Conservation (phyloP, 1,140 invertebrate species). For the Rhynchophorus ferrugineus region DNA sequence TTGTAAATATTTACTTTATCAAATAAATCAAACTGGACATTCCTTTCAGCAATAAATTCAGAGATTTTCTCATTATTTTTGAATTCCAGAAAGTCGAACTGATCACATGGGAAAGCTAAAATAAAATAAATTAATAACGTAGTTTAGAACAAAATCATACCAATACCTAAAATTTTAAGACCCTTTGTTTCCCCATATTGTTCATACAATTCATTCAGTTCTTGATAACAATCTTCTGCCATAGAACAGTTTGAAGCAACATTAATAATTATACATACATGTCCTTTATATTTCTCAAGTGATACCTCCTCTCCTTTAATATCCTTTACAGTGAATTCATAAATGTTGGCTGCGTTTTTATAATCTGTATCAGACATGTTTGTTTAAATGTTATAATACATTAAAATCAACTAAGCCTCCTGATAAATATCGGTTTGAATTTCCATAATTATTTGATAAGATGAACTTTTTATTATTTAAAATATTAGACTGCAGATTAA, state of each 20-base stretch:
- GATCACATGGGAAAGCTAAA: conserved; percentile 78
- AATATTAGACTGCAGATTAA: too few species aligned
- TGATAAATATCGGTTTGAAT: too few species aligned
- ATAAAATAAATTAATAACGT: conserved; percentile 41
- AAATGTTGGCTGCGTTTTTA: conserved; percentile 43
- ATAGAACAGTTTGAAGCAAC: conserved; percentile 80
- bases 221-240: conserved; percentile 69
- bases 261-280: conserved; percentile 72
- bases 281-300: conserved; percentile 62
- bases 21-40: conserved; percentile 73
- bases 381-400: too few species aligned
- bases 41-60: conserved; percentile 58
- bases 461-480: too few species aligned
- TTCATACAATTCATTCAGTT: conserved; percentile 65
- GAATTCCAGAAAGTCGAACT: conserved; percentile 78
- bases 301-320: conserved; percentile 65
- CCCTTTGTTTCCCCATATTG: conserved; percentile 57
- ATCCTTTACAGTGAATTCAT: conserved; percentile 67
- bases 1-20: conserved; percentile 41
- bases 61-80: conserved; percentile 63
- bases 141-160: not conserved
- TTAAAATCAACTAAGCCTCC: too few species aligned
- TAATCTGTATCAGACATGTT: not conserved
- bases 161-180: conserved; percentile 59
- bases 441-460: too few species aligned